Percentiles rank a stretch among this genome's conserved stretches.
These are phyloP conservation scores for Gadus macrocephalus DNA, from an alignment of 2,113 vertebrate species.

Conservation along the genomic window DNA sequence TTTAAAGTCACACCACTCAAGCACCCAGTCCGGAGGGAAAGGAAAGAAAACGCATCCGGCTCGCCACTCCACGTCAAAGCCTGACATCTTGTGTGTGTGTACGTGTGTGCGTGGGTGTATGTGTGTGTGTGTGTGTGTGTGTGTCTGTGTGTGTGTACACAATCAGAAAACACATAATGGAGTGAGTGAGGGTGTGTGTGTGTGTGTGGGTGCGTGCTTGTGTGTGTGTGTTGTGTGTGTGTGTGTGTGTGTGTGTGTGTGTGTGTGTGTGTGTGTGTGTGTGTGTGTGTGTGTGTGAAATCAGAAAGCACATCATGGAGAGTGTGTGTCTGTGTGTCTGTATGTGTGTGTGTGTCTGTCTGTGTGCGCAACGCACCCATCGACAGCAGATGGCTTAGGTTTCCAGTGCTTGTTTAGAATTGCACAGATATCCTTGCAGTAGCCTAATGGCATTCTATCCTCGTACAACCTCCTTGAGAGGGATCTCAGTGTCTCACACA, in stretches of 20 bases:
- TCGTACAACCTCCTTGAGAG: background rate
- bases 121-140: constrained; percentile 6
- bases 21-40: constrained; percentile 56
- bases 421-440: constrained; percentile 36
- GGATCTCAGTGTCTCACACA: background rate
- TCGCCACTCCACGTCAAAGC: constrained; percentile 54
- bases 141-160: constrained; percentile 25
- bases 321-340: background rate
- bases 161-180: background rate
- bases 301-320: too few species aligned
- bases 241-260: constrained; percentile 24
- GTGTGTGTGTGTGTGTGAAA: background rate
- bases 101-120: constrained; percentile 3
- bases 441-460: constrained; percentile 14
- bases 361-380: background rate
- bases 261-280: constrained; percentile 4
- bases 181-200: constrained; percentile 1
- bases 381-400: constrained; percentile 6
- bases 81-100: constrained; percentile 45
- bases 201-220: background rate
- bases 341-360: constrained; percentile 1
- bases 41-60: constrained; percentile 47
- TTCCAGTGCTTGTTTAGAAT: constrained; percentile 23
- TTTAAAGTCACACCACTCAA: constrained; percentile 63
- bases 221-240: constrained; percentile 12